These are phyloP conservation scores for Lepilemur ruficaudatus DNA, from an alignment of 2,797 vertebrate genomes.

Conservation along the genomic window DNA sequence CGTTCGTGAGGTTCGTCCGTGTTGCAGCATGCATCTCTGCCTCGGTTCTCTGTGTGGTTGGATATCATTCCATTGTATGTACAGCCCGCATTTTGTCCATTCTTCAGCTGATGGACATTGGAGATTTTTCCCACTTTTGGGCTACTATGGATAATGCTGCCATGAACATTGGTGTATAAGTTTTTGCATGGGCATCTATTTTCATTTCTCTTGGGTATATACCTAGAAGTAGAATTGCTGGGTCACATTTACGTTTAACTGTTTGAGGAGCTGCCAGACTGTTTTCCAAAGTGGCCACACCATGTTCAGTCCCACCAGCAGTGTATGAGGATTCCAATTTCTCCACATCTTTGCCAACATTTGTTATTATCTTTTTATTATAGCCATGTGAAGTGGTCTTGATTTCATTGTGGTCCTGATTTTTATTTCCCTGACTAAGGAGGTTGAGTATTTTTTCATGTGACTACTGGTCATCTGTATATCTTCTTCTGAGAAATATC, in stretches of 20 bases:
- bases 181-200: too few species aligned
- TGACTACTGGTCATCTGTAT: not conserved
- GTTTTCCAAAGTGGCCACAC: not conserved
- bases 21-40: rapidly evolving
- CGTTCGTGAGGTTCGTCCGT: not conserved
- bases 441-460: not conserved
- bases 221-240: too few species aligned
- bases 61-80: not conserved
- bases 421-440: not conserved
- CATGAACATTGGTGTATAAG: too few species aligned
- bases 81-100: not conserved
- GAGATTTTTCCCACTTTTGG: not conserved
- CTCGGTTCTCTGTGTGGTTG: not conserved
- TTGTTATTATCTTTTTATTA: not conserved
- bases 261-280: not conserved
- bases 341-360: not conserved
- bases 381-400: not conserved
- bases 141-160: too few species aligned
- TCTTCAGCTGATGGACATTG: not conserved
- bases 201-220: too few species aligned
- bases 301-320: not conserved
- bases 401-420: not conserved
- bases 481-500: not conserved
- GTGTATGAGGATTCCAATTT: rapidly evolving
- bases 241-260: not conserved